Evolutionary conservation across 2,888 invertebrate species (phyloP), one percentile per base, ranked within the genome.

Genomic region (Adelphocoris suturalis): DNA sequence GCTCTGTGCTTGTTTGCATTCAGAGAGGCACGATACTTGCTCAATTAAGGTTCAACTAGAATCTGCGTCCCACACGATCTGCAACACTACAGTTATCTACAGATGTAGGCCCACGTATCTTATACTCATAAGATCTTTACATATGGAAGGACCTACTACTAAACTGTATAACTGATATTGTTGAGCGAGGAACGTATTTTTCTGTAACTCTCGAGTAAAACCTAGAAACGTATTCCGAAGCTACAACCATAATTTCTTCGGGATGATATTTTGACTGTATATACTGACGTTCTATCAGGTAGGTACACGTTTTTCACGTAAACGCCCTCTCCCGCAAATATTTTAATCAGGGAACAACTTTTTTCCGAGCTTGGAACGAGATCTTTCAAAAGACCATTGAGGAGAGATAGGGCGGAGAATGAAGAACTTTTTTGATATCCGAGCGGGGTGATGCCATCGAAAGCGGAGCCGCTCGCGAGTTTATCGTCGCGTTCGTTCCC

Each of bases 381-480:
- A 68, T 23, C 68, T 68, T 68, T 46, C 78, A n/a, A 46, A 78
- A 28, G 37, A 23, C 68, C 23, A 68, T 68, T 68, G 23, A 37
- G 16, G 12, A 76, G 19, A 78, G 78, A 78, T 46, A 46, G 78
- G 78, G 14, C 37, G 78, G 19, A 28, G 37, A 16, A 78, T 78
- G 78, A 78, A 55, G 28, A 85, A 85, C 57, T 37, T 85, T 85
- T 85, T 27, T 52, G 57, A 82, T 85, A 85, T 85, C 85, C 37
- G 85, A 55, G 55, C 85, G n/a, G 85, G 55, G 55, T 57, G 61
- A 57, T 85, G 85, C 61, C 85, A 85, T 85, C 55, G 85, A 55
- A 61, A 85, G 52, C 52, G 27, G 57, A 37, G 57, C 61, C 55
- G 52, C 28, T 16, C 84, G 14, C 37, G 19, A 57, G 46, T 75